phyloP scores from a whole-genome alignment of 2,113 vertebrate species.

The Calidris pygmaea region DNA sequence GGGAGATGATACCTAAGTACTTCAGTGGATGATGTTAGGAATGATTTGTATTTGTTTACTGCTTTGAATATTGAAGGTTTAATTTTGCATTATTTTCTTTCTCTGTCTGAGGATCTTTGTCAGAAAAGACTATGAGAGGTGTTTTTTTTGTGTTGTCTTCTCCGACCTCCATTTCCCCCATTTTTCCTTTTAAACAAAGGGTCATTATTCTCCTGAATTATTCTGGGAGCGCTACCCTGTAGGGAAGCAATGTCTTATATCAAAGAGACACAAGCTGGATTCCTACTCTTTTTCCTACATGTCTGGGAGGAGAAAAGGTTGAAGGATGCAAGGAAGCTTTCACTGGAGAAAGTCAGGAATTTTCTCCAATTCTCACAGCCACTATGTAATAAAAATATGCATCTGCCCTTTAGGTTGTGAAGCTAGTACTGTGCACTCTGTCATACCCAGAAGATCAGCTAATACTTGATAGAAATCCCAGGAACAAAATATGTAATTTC shows the following conservation, averaged over 20 bases:
- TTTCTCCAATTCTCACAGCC: background rate
- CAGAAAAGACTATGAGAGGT: background rate
- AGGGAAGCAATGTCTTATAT: background rate
- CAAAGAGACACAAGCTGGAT: background rate
- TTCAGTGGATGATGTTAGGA: background rate
- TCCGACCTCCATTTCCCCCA: background rate
- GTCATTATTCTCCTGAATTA: background rate
- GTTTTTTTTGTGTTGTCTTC: background rate
- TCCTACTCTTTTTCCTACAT: background rate
- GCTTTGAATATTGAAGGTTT: background rate
- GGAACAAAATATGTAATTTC: background rate
- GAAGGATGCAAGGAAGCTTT: background rate
- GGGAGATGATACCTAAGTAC: background rate
- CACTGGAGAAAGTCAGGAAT: background rate
- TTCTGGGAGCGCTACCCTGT: background rate
- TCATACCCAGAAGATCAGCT: background rate
- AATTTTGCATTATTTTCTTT: background rate
- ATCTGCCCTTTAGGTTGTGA: background rate
- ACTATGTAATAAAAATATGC: background rate
- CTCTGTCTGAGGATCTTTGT: background rate
- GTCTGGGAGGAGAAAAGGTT: background rate
- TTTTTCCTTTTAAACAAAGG: background rate
- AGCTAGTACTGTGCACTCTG: background rate
- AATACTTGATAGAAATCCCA: background rate
- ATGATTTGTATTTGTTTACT: background rate